A percentile compares a stretch with the other conserved stretches of the same genome.
These are phyloP conservation scores for Streblospio benedicti DNA, from an alignment of 1,140 invertebrate species.

Conservation along the genomic window DNA sequence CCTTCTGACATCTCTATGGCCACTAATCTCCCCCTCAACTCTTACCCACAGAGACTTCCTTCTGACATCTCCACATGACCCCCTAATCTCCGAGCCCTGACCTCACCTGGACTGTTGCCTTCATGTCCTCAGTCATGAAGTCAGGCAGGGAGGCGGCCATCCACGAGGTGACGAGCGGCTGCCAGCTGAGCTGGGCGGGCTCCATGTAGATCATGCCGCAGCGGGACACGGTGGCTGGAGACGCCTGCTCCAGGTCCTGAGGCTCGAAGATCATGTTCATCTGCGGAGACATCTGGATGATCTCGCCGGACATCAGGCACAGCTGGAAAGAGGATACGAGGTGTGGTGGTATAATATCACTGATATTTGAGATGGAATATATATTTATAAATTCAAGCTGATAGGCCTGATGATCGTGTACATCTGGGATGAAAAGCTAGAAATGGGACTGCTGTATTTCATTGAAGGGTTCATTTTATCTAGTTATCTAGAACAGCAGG, in stretches of 20 bases:
- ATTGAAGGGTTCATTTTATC: too few species aligned
- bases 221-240: constrained; percentile 48
- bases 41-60: not conserved
- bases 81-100: not conserved
- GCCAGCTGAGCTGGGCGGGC: constrained; percentile 37
- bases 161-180: constrained; percentile 41
- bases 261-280: constrained; percentile 50
- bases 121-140: constrained; percentile 31
- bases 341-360: not conserved
- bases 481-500: too few species aligned
- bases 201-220: constrained; percentile 50
- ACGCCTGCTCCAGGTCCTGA: constrained; percentile 52
- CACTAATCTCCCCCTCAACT: too few species aligned
- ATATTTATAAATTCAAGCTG: too few species aligned
- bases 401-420: too few species aligned
- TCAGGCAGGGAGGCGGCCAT: constrained; percentile 31
- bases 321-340: constrained; percentile 25
- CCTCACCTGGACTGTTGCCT: constrained; percentile 32
- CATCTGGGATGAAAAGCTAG: too few species aligned
- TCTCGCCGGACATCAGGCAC: constrained; percentile 47
- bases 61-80: not conserved
- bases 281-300: constrained; percentile 48
- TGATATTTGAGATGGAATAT: too few species aligned
- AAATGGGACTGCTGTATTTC: too few species aligned
- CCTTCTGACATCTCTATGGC: too few species aligned